Evolutionary conservation across 2,113 vertebrate genomes (phyloP), one percentile per base, ranked within the genome.

Genomic region (Trematomus loennbergii): DNA sequence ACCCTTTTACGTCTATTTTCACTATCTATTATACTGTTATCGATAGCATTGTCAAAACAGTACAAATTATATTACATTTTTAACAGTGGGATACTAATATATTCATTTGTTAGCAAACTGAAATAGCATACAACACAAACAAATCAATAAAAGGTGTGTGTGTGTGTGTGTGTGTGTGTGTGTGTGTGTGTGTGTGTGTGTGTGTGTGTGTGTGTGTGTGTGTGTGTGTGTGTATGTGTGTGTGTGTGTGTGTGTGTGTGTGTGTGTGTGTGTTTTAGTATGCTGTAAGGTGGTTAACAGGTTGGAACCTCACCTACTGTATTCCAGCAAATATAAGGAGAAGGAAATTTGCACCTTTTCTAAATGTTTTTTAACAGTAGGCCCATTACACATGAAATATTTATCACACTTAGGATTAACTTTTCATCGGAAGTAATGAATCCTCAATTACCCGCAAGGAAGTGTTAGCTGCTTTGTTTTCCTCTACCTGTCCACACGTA

Each of bases 391-490:
- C 55, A 75, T 86, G 66, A 85, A 83, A 89, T 90, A 91, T 91
- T 91, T 87, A 86, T 88, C 76, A 77, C 75, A 72, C 78, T 79
- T 88, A 76, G 53, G 50, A 79, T 73, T 85, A 61, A 70, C 53
- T 77, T 86, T 87, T 84, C 50, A 71, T 82, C 54, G 61, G 67
- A 85, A 68, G 61, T 88, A 82, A 89, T 85, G 65, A 79, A 82
- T 84, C 50, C 66, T 72, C 83, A 87, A 81, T 89, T 76, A 89
- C 60, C 62, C 75, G 60, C 15, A 25, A 72, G 29, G 18, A 59
- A 29, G 48, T 63, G 65, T 74, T 25, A 66, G 15, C 17, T 17
- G 66, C 6, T 52, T 29, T 63, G 50, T 75, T 8, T 73, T 45
- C 74, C 5, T 53, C 59, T 50, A 20, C 64, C 64, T 72, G 76